Conservation (phyloP, 1,140 invertebrate species). For the Drosophila asahinai region DNA sequence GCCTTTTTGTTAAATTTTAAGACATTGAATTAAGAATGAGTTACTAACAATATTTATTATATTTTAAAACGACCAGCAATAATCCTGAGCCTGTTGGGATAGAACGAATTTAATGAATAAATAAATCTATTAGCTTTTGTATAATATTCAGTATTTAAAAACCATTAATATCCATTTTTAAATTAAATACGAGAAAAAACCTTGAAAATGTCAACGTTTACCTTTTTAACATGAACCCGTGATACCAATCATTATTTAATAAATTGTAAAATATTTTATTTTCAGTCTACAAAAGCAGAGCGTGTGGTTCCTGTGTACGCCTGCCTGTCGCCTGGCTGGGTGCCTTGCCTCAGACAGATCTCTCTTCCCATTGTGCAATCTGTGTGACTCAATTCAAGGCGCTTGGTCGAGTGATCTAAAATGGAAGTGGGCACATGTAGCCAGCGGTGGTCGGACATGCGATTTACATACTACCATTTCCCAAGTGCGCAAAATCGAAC, state of each 20-base stretch:
- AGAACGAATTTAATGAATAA: too few species aligned
- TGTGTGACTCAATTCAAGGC: slow-evolving; percentile 74
- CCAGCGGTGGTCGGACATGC: slow-evolving; percentile 46
- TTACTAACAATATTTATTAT: too few species aligned
- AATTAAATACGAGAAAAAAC: too few species aligned
- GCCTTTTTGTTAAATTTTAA: too few species aligned
- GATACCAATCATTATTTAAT: not conserved
- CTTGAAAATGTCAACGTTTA: too few species aligned
- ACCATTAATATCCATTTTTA: too few species aligned
- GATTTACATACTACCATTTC: slow-evolving; percentile 64
- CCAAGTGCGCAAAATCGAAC: slow-evolving; percentile 66
- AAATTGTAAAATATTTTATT: not conserved
- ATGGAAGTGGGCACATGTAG: slow-evolving; percentile 61
- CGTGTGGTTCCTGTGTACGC: slow-evolving; percentile 45
- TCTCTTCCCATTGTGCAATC: slow-evolving; percentile 60
- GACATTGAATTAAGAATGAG: too few species aligned
- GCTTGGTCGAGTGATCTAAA: slow-evolving; percentile 37
- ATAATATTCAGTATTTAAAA: too few species aligned
- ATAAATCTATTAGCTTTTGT: too few species aligned
- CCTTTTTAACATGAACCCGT: too few species aligned
- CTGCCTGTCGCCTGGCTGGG: slow-evolving; percentile 2
- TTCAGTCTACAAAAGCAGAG: not conserved
- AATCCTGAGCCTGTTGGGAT: too few species aligned
- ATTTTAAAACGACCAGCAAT: too few species aligned
- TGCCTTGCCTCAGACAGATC: slow-evolving; percentile 7